Percentiles rank a stretch among this genome's conserved stretches.
Conservation (phyloP, 2,113 vertebrate genomes). For the Gallinago undulata region DNA sequence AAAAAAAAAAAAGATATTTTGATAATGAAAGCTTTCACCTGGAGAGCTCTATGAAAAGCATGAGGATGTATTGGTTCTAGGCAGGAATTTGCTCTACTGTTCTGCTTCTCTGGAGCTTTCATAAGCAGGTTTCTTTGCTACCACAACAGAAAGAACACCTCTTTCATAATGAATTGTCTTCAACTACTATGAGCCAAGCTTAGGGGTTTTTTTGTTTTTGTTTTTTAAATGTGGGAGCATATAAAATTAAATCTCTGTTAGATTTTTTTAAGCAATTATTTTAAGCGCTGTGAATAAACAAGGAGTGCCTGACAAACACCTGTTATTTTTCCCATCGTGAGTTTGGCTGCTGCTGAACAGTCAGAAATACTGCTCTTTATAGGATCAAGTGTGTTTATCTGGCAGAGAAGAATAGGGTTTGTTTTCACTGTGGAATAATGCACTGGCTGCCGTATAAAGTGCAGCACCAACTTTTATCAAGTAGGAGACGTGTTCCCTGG, state of each 20-base stretch:
- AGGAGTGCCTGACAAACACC: slow-evolving; percentile 63
- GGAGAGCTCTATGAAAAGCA: neutral
- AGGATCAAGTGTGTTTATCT: slow-evolving; percentile 56
- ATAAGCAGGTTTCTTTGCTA: slow-evolving; percentile 32
- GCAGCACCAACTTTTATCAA: neutral
- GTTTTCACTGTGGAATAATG: slow-evolving; percentile 50
- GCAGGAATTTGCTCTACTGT: neutral
- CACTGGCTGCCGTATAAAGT: neutral
- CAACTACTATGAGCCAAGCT: slow-evolving; percentile 5
- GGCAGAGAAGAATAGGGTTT: slow-evolving; percentile 57
- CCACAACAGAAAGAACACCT: slow-evolving; percentile 46
- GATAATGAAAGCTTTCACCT: neutral
- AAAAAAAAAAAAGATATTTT: slow-evolving; percentile 42
- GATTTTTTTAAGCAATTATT: slow-evolving; percentile 62
- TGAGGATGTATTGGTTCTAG: neutral
- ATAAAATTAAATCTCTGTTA: slow-evolving; percentile 57
- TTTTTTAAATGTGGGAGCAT: slow-evolving; percentile 30
- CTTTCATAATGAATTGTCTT: slow-evolving; percentile 60
- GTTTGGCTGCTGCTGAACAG: slow-evolving; percentile 47
- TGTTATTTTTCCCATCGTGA: slow-evolving; percentile 66
- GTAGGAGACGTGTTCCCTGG: neutral
- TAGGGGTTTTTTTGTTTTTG: neutral
- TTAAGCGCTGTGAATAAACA: slow-evolving; percentile 68
- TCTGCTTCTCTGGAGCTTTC: slow-evolving; percentile 38
- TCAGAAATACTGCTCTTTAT: slow-evolving; percentile 51